phyloP scores from a whole-genome alignment of 2,113 vertebrate species.

The Sinocyclocheilus rhinocerous region DNA sequence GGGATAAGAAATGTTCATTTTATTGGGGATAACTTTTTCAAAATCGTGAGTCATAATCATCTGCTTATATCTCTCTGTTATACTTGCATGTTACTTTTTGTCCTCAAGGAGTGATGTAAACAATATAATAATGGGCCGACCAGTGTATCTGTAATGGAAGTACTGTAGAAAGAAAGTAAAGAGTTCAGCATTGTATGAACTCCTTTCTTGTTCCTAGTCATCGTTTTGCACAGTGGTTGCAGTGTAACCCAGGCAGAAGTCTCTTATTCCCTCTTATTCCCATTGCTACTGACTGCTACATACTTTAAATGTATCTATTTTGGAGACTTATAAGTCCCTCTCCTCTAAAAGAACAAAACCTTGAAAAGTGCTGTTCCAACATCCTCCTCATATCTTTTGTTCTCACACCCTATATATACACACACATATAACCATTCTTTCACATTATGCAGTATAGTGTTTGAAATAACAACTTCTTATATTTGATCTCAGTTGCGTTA shows the following conservation, averaged over 20 bases:
- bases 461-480: background rate
- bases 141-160: background rate
- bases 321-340: background rate
- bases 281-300: background rate
- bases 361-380: constrained; percentile 27
- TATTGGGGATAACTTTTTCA: background rate
- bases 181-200: background rate
- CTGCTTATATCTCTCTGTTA: background rate
- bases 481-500: background rate
- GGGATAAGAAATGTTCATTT: background rate
- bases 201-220: background rate
- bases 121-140: background rate
- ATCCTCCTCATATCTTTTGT: background rate
- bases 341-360: constrained; percentile 24
- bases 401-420: background rate
- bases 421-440: background rate
- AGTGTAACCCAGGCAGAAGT: background rate
- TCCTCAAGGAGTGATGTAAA: background rate
- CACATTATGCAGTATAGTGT: background rate
- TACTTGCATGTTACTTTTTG: background rate
- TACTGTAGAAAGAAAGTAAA: background rate
- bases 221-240: constrained; percentile 8
- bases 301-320: constrained; percentile 9
- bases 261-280: background rate
- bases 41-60: background rate